A percentile compares a stretch with the other conserved stretches of the same genome.
phyloP scores from a whole-genome alignment of 2,113 vertebrate species.

The Arothron firmamentum region DNA sequence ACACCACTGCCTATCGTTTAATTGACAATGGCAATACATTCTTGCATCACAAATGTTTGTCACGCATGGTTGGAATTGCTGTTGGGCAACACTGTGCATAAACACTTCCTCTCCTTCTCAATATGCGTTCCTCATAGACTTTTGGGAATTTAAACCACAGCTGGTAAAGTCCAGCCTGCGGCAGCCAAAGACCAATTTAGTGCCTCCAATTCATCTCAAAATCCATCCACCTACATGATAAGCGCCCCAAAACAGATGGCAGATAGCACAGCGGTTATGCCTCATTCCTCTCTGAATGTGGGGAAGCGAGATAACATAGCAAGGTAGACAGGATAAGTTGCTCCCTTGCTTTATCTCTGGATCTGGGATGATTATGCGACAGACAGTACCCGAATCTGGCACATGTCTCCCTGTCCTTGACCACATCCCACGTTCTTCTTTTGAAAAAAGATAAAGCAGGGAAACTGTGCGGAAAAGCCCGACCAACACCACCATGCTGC shows the following conservation, averaged over 20 bases:
- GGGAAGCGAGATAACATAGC: slow-evolving; percentile 13
- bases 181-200: slow-evolving; percentile 57
- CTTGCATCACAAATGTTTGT: slow-evolving; percentile 11
- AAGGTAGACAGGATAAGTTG: slow-evolving; percentile 10
- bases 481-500: too few relatives aligned
- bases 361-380: slow-evolving; percentile 64
- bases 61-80: background rate
- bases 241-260: slow-evolving; percentile 51
- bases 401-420: slow-evolving; percentile 62
- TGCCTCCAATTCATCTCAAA: slow-evolving; percentile 54
- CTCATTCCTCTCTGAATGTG: slow-evolving; percentile 24
- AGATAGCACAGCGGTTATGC: slow-evolving; percentile 31
- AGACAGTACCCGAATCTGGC: slow-evolving; percentile 65
- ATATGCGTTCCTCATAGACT: slow-evolving; percentile 20
- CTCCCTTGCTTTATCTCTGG: slow-evolving; percentile 28
- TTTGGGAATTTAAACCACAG: slow-evolving; percentile 38
- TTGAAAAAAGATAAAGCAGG: slow-evolving; percentile 6
- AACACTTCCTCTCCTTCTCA: slow-evolving; percentile 17
- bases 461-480: slow-evolving; percentile 1
- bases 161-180: slow-evolving; percentile 34
- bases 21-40: slow-evolving; percentile 46
- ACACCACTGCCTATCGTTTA: slow-evolving; percentile 36
- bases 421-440: slow-evolving; percentile 34
- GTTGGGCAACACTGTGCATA: slow-evolving; percentile 16
- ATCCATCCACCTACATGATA: slow-evolving; percentile 46